A percentile compares a stretch with the other conserved stretches of the same genome.
These are phyloP conservation scores for Cossypha polioptera DNA, from an alignment of 2,797 vertebrate species.

Conservation along the genomic window DNA sequence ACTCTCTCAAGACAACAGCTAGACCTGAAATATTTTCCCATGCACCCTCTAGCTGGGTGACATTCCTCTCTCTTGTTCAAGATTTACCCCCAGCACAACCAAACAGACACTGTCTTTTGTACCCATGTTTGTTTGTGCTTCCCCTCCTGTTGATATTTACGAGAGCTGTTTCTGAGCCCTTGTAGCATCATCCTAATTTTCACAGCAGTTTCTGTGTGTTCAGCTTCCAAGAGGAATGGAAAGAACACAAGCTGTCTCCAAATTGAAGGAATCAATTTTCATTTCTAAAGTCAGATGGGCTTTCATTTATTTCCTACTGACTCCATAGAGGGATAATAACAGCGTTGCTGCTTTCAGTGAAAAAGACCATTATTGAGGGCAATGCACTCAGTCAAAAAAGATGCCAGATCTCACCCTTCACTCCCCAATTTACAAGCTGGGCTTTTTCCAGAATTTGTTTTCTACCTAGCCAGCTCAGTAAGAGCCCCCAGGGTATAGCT, in stretches of 20 bases:
- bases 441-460: neutral
- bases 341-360: neutral
- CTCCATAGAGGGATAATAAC: constrained; percentile 22
- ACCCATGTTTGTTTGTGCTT: constrained; percentile 42
- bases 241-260: constrained; percentile 12
- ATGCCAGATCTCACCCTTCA: neutral
- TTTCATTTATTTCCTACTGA: constrained; percentile 31
- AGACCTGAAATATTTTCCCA: constrained; percentile 57
- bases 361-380: neutral
- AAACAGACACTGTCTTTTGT: neutral
- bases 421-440: neutral
- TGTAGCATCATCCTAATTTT: constrained; percentile 1
- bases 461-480: neutral
- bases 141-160: constrained; percentile 30
- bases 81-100: constrained; percentile 1
- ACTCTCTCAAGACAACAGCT: constrained; percentile 22
- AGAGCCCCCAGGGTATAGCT: neutral
- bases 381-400: neutral
- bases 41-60: constrained; percentile 10
- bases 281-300: constrained; percentile 19
- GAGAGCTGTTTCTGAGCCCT: constrained; percentile 2
- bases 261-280: constrained; percentile 46
- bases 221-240: neutral
- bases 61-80: constrained; percentile 23
- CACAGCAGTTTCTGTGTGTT: neutral